These are phyloP conservation scores for Cherax quadricarinatus DNA, from an alignment of 1,140 invertebrate genomes.

Conservation along the genomic window DNA sequence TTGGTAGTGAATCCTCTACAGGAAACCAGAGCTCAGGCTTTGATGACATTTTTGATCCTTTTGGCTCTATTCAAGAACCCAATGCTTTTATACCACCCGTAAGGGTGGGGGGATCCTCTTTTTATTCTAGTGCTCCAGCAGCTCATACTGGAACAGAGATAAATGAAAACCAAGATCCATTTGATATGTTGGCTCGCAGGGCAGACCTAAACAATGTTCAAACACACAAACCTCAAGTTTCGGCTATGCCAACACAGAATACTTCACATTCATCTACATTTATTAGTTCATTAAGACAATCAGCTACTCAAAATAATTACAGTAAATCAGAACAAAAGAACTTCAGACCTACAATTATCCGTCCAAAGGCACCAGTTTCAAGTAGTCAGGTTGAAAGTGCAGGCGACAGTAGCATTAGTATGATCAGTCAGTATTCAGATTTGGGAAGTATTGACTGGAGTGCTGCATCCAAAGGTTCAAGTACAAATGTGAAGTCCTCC, in stretches of 20 bases:
- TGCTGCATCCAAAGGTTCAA: conserved; percentile 12
- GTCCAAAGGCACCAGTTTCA: conserved; percentile 50
- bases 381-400: conserved; percentile 50
- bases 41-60: conserved; percentile 61
- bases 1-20: conserved; percentile 57
- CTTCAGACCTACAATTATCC: conserved; percentile 55
- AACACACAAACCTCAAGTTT: conserved; percentile 1
- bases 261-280: neutral
- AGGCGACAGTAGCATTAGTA: conserved; percentile 35
- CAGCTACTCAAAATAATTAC: neutral
- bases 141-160: neutral
- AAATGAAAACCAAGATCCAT: conserved; percentile 50
- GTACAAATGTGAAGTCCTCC: neutral
- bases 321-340: conserved; percentile 33
- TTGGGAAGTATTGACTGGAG: conserved; percentile 44
- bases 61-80: conserved; percentile 41
- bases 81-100: conserved; percentile 9
- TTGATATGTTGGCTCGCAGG: conserved; percentile 49
- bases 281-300: neutral
- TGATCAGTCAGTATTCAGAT: neutral
- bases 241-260: neutral
- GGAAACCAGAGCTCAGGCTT: conserved; percentile 57
- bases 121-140: conserved; percentile 15
- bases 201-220: conserved; percentile 1
- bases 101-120: conserved; percentile 48